Evolutionary conservation across 2,888 invertebrate species (phyloP), one percentile per base, ranked within the genome.

Genomic region (Eupithecia exiguata): DNA sequence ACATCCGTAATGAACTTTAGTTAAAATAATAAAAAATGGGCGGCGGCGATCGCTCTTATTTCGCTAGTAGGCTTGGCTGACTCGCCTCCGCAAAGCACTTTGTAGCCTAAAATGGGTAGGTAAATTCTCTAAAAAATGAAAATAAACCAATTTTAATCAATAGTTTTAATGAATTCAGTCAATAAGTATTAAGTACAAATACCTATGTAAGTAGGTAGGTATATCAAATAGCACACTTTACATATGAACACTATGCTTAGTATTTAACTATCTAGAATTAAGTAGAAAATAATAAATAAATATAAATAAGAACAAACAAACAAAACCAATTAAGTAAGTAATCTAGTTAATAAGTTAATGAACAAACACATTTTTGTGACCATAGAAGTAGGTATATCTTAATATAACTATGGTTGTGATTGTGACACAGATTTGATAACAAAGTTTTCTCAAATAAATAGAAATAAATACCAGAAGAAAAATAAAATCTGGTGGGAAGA

Each of bases 101-200:
- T n/a, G n/a, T n/a, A n/a, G n/a, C n/a, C n/a, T n/a, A n/a, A 70
- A 62, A 74, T 21, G 0, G 1, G 10, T 25, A 61, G 61, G 25
- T 61, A 30, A 25, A 25, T 25, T 30, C 16, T 16, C 0, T 18
- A 65, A 25, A n/a, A 65, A 38, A 40, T 25, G 14, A 65, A 65
- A 65, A 49, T 9, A 49, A 49, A 21, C 4, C 21, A 66, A 25
- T 25, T 66, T 66, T 66, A 72, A 71, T 75, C 71, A 75, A 77
- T 72, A 68, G n/a, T 74, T 80, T 79, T 78, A 81, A 77, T 82
- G 75, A 81, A 79, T 79, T 82, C 82, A 81, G 81, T 82, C 82
- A 77, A 78, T 78, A 80, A 76, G 68, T 77, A 74, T 76, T 75
- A 80, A 72, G 74, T 80, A 78, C 72, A 74, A 77, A 66, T 70